phyloP scores from a whole-genome alignment of 2,113 vertebrate species.

The Brachirus orientalis region DNA sequence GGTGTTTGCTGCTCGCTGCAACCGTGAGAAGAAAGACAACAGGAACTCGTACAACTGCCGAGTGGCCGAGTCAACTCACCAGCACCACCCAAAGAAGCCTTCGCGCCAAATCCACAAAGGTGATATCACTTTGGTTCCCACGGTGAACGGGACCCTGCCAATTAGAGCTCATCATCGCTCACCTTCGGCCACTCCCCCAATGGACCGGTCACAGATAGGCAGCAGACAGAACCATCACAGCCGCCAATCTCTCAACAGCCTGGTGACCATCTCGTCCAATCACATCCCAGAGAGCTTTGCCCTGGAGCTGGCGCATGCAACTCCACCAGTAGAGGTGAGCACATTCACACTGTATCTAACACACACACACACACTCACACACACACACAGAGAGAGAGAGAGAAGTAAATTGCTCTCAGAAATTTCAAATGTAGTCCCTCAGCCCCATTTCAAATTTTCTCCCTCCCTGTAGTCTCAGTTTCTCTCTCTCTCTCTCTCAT shows the following conservation, averaged over 20 bases:
- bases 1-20: conserved; percentile 90
- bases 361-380: conserved; percentile 15
- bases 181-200: conserved; percentile 88
- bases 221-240: conserved; percentile 94
- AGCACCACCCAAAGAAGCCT: conserved; percentile 94
- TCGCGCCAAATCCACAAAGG: conserved; percentile 97
- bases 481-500: conserved; percentile 6
- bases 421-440: conserved; percentile 36
- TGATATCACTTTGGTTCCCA: conserved; percentile 95
- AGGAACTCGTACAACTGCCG: conserved; percentile 94
- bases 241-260: conserved; percentile 95
- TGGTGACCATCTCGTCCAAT: conserved; percentile 98
- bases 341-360: not conserved
- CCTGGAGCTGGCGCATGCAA: conserved; percentile 93
- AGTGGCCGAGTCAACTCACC: conserved; percentile 94
- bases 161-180: conserved; percentile 94
- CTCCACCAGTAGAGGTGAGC: conserved; percentile 97
- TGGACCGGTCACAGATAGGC: conserved; percentile 93
- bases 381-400: not conserved
- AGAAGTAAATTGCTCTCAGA: conserved; percentile 28
- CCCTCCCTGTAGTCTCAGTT: conserved; percentile 1
- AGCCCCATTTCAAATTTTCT: conserved; percentile 30
- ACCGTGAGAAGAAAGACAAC: conserved; percentile 94
- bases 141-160: conserved; percentile 92
- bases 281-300: conserved; percentile 97